Evolutionary conservation across 2,888 invertebrate genomes (phyloP).

Genomic region (Eledona agricola): DNA sequence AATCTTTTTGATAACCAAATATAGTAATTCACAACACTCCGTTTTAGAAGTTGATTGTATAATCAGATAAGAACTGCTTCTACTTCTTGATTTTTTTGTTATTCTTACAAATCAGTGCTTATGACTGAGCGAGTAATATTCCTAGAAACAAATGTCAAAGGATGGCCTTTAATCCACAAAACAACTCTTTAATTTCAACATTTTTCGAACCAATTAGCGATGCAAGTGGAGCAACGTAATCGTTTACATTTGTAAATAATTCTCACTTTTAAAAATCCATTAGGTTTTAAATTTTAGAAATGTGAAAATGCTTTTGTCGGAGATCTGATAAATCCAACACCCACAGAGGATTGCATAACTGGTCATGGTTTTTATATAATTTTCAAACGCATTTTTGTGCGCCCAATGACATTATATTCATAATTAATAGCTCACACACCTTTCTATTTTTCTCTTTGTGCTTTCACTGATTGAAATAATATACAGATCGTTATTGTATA

Average conservation of each 20-base stretch:
- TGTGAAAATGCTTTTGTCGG: background rate
- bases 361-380: constrained; percentile 10
- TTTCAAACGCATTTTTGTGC: constrained; percentile 1
- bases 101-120: background rate
- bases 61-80: no score
- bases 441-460: constrained; percentile 10
- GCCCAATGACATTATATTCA: constrained; percentile 1
- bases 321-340: constrained; percentile 4
- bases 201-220: background rate
- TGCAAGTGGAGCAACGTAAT: constrained; percentile 4
- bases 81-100: no score
- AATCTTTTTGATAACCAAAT: no score
- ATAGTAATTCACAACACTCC: no score
- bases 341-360: constrained; percentile 1
- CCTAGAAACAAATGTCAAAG: constrained; percentile 6
- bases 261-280: background rate
- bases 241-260: background rate
- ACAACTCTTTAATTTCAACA: constrained; percentile 8
- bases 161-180: constrained; percentile 3
- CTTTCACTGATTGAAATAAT: constrained; percentile 17
- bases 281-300: background rate
- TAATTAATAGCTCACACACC: constrained; percentile 11
- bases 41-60: no score
- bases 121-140: background rate
- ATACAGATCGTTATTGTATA: constrained; percentile 8